Evolutionary conservation across 2,113 vertebrate genomes (phyloP), one percentile per base, ranked within the genome.

Genomic region (Atlantisia rogersi): DNA sequence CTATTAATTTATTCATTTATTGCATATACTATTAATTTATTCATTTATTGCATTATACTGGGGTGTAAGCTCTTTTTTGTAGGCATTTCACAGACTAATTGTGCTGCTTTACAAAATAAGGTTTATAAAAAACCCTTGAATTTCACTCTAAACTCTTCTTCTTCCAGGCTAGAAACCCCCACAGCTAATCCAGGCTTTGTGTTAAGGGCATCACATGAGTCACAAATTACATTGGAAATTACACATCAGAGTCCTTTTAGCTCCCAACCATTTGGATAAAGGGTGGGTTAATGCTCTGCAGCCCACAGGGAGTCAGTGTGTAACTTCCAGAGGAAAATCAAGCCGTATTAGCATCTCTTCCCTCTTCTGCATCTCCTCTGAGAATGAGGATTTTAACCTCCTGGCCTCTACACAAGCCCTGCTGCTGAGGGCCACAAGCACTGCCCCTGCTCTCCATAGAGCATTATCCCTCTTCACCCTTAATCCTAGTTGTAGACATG

Each of bases 151-250:
- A 76, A 94, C 5, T 65, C 82, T n/a, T 81, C 17, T 11, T 88
- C 46, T 95, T 69, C 58, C 70, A 90, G 32, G 59, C 71, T 90
- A 84, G 42, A 79, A 85, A 39, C 18, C 56, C 42, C 21, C 44
- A 9, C 52, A 1, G 6, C 17, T 76, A 91, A 79, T 76, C 67
- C 2, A 0, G 1, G 4, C 32, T 92, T 94, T 46, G 52, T 77
- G 83, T 85, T 44, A 76, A 63, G 68, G 75, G 56, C 25, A 75
- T 70, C 46, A 58, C 60, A 42, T 12, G 46, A 92, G 50, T 80
- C 76, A 93, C 55, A 86, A 81, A 92, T 75, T 86, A 31, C 59
- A 29, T 5, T 78, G 76, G 68, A 75, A 93, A 95, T 86, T n/a
- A 74, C 64, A 64, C 82, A 63, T 60, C 59, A 82, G 75, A 28